Evolutionary conservation across 1,140 invertebrate species (phyloP), one percentile per base, ranked within the genome.

Genomic region (Nylanderia fulva): DNA sequence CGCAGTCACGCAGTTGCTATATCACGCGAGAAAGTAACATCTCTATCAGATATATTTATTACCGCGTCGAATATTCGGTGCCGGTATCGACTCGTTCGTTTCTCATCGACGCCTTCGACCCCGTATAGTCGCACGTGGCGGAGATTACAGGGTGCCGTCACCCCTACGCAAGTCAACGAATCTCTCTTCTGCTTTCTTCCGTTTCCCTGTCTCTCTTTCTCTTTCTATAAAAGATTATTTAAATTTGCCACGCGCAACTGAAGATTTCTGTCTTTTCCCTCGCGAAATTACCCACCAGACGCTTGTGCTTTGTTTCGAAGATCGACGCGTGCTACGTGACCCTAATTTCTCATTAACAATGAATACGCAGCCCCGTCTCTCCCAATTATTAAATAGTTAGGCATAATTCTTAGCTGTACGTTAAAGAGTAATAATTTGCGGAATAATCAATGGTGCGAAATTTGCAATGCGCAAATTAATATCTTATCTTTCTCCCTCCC

Each of bases 91-190:
- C 29, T 84, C 80, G 66, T 75, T 84, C 85, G 63, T 69, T 13
- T 27, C 36, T 66, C 85, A 61, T 60, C 56, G 21, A 68, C 66
- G 42, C 72, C 42, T 48, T 48, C 58, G 33, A 29, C 42, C 74
- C 45, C 82, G 58, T 79, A 48, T 48, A 89, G 79, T 89, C 86
- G 92, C 94, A 94, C 94, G 93, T 94, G 93, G 83, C 91, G 89
- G 84, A 94, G 93, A 94, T 94, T 94, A 94, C 88, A 94, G 93
- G 92, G 92, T 94, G 69, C 63, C 63, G 87, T 82, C 80, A 92
- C 93, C 93, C 93, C 91, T 87, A 84, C 74, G 11, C 21, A 42
- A 63, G 48, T 76, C 87, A 61, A 61, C 58, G 82, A 54, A n/a
- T 45, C 66, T 33, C 24, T 71, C 64, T 58, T 52, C 45, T 36